Conservation (phyloP, 1,140 invertebrate species). For the Drosophila ironensis region DNA sequence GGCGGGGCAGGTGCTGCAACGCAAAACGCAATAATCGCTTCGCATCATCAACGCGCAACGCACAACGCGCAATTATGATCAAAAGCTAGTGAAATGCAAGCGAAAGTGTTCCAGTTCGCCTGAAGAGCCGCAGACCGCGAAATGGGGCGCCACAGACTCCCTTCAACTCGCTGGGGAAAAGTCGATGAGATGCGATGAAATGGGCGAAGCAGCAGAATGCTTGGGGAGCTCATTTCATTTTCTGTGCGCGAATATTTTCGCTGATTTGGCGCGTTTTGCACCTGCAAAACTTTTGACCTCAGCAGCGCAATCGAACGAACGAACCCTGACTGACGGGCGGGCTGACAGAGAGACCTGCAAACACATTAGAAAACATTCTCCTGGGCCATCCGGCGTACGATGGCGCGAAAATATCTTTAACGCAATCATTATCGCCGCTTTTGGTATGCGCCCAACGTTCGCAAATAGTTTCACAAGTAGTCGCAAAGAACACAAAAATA, state of each 20-base stretch:
- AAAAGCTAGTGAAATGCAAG: slow-evolving; percentile 21
- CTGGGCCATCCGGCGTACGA: slow-evolving; percentile 4
- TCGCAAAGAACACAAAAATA: slow-evolving; percentile 1
- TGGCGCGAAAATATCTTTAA: slow-evolving; percentile 52
- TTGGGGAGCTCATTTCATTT: slow-evolving; percentile 46
- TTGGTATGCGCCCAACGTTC: slow-evolving; percentile 42
- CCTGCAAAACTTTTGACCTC: slow-evolving; percentile 51
- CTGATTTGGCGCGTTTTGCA: slow-evolving; percentile 59
- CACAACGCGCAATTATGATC: slow-evolving; percentile 27
- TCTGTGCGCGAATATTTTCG: slow-evolving; percentile 49
- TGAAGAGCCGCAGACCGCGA: slow-evolving; percentile 34
- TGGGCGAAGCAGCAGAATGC: slow-evolving; percentile 1
- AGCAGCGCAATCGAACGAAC: slow-evolving; percentile 5
- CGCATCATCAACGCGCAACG: slow-evolving; percentile 28
- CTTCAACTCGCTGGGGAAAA: slow-evolving; percentile 17
- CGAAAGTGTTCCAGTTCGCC: slow-evolving; percentile 34
- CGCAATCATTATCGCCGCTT: slow-evolving; percentile 52
- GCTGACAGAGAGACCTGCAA: not conserved
- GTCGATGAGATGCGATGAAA: not conserved
- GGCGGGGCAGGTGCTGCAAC: not conserved
- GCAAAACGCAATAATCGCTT: slow-evolving; percentile 19
- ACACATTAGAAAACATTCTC: slow-evolving; percentile 39
- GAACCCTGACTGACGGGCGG: not conserved
- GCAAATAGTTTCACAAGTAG: slow-evolving; percentile 49
- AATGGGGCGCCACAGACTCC: slow-evolving; percentile 29